Evolutionary conservation across 2,888 invertebrate species (phyloP).

Genomic region (Tortrix viridana): DNA sequence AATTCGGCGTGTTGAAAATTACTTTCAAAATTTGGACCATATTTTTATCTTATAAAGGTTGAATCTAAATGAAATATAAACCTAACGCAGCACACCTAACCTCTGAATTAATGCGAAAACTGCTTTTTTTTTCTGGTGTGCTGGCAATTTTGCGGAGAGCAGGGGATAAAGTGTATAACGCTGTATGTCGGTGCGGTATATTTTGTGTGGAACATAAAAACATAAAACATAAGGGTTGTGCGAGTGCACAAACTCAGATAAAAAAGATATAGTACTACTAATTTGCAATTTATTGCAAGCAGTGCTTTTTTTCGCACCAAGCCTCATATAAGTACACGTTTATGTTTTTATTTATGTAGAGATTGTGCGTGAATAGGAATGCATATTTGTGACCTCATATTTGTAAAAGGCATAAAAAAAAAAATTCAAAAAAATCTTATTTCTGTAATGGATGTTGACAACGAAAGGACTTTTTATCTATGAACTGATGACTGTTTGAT

Average conservation of each 20-base stretch:
- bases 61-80: not conserved
- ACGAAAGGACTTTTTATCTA: no score
- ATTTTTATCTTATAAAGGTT: no score
- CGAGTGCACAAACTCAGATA: conserved; percentile 35
- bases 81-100: conserved; percentile 7
- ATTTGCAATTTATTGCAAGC: conserved; percentile 37
- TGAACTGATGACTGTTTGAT: no score
- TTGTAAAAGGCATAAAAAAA: no score
- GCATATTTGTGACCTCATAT: no score
- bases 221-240: conserved; percentile 34
- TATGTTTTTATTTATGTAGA: conserved; percentile 2
- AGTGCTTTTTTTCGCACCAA: conserved; percentile 23
- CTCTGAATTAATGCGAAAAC: conserved; percentile 22
- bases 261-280: conserved; percentile 39
- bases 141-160: conserved; percentile 10
- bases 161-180: conserved; percentile 25
- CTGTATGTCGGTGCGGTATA: conserved; percentile 27
- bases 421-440: no score
- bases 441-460: no score
- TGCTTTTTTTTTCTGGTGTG: conserved; percentile 9
- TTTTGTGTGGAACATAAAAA: conserved; percentile 38
- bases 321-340: not conserved
- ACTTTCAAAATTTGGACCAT: no score
- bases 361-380: no score
- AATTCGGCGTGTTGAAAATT: no score